These are phyloP conservation scores for Thamnaconus septentrionalis DNA, from an alignment of 2,113 vertebrate species.

Conservation along the genomic window DNA sequence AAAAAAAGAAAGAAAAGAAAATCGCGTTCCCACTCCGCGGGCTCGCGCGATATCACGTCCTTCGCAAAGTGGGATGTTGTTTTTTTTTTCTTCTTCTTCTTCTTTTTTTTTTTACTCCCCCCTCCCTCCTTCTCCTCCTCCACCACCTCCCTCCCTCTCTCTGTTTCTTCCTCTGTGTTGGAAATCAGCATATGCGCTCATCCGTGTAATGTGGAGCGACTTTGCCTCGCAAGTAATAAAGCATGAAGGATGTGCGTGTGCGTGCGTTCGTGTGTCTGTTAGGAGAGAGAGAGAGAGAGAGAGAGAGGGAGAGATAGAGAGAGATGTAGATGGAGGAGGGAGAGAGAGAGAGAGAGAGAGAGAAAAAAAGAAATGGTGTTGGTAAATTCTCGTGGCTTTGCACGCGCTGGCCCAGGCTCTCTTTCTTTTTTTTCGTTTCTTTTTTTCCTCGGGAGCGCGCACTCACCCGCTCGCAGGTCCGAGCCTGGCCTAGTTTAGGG, in stretches of 20 bases:
- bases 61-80: too few relatives aligned
- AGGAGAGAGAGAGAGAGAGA: constrained; percentile 19
- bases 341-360: constrained; percentile 13
- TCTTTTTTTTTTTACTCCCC: too few relatives aligned
- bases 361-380: constrained; percentile 35
- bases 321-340: background rate
- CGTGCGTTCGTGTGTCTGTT: constrained; percentile 35
- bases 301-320: constrained; percentile 23
- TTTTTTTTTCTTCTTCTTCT: too few relatives aligned
- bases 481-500: constrained; percentile 69
- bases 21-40: constrained; percentile 57
- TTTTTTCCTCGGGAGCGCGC: constrained; percentile 22
- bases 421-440: background rate
- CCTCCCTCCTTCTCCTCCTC: background rate
- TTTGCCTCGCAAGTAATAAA: constrained; percentile 78
- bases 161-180: constrained; percentile 60
- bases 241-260: constrained; percentile 73
- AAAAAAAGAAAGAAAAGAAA: constrained; percentile 4
- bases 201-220: constrained; percentile 79
- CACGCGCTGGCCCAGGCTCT: constrained; percentile 58
- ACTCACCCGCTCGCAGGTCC: constrained; percentile 50
- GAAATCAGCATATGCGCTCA: constrained; percentile 77
- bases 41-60: constrained; percentile 54
- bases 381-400: constrained; percentile 63
- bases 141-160: constrained; percentile 2